A percentile compares a stretch with the other conserved stretches of the same genome.
Conservation (phyloP, 2,888 invertebrate genomes). For the Leptinotarsa juncta region DNA sequence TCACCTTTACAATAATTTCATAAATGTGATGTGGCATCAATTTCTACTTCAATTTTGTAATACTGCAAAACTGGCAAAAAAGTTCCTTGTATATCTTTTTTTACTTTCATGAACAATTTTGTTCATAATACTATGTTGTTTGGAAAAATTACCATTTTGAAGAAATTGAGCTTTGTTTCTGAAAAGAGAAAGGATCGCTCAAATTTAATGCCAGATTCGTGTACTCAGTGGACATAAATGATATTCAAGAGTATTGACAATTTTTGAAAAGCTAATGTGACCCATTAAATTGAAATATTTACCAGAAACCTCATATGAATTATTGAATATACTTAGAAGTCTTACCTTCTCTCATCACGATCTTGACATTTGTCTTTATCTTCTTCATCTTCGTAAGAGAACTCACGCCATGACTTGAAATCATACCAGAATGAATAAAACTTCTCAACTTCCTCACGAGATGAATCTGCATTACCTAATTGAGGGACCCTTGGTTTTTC, state of each 20-base stretch:
- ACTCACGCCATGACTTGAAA: slow-evolving; percentile 99
- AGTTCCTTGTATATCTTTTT: too few relatives aligned
- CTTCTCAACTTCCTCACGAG: slow-evolving; percentile 86
- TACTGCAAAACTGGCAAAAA: neutral
- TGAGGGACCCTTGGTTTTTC: slow-evolving; percentile 86
- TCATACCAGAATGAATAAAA: slow-evolving; percentile 99
- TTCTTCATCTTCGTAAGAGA: slow-evolving; percentile 98
- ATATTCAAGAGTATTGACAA: too few relatives aligned
- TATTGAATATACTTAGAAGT: neutral
- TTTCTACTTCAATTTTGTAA: neutral
- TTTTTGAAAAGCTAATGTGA: neutral
- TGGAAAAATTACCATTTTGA: too few relatives aligned
- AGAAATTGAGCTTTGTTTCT: too few relatives aligned
- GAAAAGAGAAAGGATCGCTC: too few relatives aligned
- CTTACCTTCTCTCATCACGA: slow-evolving; percentile 86
- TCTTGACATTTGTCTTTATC: slow-evolving; percentile 98
- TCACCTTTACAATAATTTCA: too few relatives aligned
- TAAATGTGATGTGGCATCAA: too few relatives aligned
- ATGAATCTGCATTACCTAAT: slow-evolving; percentile 79
- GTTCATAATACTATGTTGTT: too few relatives aligned
- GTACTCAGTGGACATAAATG: too few relatives aligned
- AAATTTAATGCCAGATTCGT: too few relatives aligned
- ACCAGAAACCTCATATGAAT: neutral
- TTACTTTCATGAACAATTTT: too few relatives aligned
- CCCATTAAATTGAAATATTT: neutral